These are phyloP conservation scores for Epizoanthus illoricatus DNA, from an alignment of 92 coral and sea anemone genomes.

Conservation along the genomic window DNA sequence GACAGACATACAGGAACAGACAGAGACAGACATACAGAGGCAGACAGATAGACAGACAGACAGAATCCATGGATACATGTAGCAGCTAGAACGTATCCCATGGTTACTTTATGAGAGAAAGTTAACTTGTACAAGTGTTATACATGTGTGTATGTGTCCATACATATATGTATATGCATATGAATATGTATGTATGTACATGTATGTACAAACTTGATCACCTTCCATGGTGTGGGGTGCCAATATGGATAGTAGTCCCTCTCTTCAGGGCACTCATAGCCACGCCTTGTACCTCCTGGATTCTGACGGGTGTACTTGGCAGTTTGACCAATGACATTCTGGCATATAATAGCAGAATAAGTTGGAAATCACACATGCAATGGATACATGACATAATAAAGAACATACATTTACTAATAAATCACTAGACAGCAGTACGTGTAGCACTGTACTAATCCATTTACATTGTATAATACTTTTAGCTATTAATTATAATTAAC, in stretches of 20 bases:
- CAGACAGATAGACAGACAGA: too few relatives aligned
- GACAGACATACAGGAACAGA: too few relatives aligned
- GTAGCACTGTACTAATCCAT: too few relatives aligned
- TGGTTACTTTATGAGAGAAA: too few relatives aligned
- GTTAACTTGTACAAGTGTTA: too few relatives aligned
- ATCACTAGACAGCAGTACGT: too few relatives aligned
- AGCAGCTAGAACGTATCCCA: too few relatives aligned
- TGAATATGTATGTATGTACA: too few relatives aligned
- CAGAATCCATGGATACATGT: too few relatives aligned
- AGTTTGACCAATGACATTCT: conserved; percentile 46
- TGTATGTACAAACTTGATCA: too few relatives aligned
- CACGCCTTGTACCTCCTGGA: conserved; percentile 57
- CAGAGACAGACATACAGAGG: too few relatives aligned
- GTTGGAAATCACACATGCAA: not conserved
- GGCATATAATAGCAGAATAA: not conserved
- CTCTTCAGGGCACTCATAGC: conserved; percentile 68
- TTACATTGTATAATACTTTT: not conserved
- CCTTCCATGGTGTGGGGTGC: conserved; percentile 78
- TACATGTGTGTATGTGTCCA: too few relatives aligned
- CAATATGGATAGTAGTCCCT: conserved; percentile 66
- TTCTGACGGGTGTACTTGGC: conserved; percentile 66
- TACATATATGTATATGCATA: not conserved
- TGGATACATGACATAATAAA: not conserved
- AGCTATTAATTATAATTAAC: not conserved
- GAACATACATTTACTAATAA: not conserved